A percentile compares a stretch with the other conserved stretches of the same genome.
Evolutionary conservation across 2,888 invertebrate genomes (phyloP).

Genomic region (Ectobius pallidus): DNA sequence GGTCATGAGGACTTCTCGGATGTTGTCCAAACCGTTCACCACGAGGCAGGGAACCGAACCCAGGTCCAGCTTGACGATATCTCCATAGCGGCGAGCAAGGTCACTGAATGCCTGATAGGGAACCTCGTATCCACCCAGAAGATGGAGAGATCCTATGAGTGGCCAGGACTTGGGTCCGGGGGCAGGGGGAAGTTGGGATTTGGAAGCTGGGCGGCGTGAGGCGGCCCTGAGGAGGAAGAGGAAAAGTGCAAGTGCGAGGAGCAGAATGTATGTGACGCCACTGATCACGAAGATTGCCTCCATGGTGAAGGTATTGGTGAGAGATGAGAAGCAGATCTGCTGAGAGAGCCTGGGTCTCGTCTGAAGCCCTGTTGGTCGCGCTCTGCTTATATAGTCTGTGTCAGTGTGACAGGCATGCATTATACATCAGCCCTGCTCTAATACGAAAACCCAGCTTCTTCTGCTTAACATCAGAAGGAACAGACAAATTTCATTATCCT

Average conservation of each 20-base stretch:
- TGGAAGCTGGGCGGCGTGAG: not conserved
- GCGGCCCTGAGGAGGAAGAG: not conserved
- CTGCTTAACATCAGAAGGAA: too few relatives aligned
- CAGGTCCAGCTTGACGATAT: conserved; percentile 60
- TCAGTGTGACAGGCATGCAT: too few relatives aligned
- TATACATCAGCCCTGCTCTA: too few relatives aligned
- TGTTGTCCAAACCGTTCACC: conserved; percentile 64
- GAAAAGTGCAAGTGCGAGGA: not conserved
- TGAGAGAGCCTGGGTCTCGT: too few relatives aligned
- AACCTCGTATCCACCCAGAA: conserved; percentile 62
- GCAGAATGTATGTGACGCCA: not conserved
- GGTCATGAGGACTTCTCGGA: conserved; percentile 62
- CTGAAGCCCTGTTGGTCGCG: too few relatives aligned
- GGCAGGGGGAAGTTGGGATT: conserved; percentile 46
- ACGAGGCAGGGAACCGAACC: conserved; percentile 63
- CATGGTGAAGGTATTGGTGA: too few relatives aligned
- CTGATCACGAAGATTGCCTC: not conserved
- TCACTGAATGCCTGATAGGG: conserved; percentile 65
- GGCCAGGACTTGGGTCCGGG: conserved; percentile 63
- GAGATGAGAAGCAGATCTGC: too few relatives aligned
- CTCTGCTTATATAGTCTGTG: too few relatives aligned
- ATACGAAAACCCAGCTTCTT: too few relatives aligned
- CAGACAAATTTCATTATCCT: too few relatives aligned
- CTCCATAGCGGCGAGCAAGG: conserved; percentile 60
- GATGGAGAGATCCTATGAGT: conserved; percentile 62